Base-by-base conservation (phyloP, 2,113 vertebrate species). In the Taurulus bubalis region DNA sequence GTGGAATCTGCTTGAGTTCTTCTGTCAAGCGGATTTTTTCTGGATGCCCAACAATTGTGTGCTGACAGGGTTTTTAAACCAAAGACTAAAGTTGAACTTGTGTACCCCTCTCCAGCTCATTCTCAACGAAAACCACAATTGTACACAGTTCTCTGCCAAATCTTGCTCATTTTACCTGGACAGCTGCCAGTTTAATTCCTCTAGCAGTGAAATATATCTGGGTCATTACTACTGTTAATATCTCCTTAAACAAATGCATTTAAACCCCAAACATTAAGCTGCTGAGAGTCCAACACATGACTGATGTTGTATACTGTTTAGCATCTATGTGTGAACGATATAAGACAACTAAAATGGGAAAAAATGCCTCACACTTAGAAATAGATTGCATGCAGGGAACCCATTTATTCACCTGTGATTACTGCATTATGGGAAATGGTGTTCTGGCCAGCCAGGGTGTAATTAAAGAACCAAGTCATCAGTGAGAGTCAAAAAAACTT, bases 381-480 rank as follows among this genome's bases (percentile, higher is more conserved):
- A 86, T 74, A 63, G 60, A 56, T 56, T 58, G 73, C 38, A 30
- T 78, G 71, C 51, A 78, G 89, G 89, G 92, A 92, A 64, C 69
- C 71, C 11, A 55, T 73, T 79, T 67, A 81, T 87, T 76, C 10
- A 66, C 8, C 34, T 78, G 55, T 36, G 58, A 90, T 85, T 74
- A 78, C 65, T 77, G 83, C 78, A 82, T 93, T 89, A 93, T 92
- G 91, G 87, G 91, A 94, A 94, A 90, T 47, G 56, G 30, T 67
- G 73, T 86, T 89, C 56, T 72, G 63, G 34, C 32, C 66, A 73
- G 72, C 15, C 47, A 62, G 71, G n/a, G 9, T 83, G 69, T 87
- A 84, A 92, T 93, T 93, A 90, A 84, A 91, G 82, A 16, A 75
- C 36, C 42, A 56, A 82, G 85, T 87, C 78, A 88, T 92, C 77